Evolutionary conservation across 1,140 invertebrate genomes (phyloP).

Genomic region (Muscidifurax raptorellus): DNA sequence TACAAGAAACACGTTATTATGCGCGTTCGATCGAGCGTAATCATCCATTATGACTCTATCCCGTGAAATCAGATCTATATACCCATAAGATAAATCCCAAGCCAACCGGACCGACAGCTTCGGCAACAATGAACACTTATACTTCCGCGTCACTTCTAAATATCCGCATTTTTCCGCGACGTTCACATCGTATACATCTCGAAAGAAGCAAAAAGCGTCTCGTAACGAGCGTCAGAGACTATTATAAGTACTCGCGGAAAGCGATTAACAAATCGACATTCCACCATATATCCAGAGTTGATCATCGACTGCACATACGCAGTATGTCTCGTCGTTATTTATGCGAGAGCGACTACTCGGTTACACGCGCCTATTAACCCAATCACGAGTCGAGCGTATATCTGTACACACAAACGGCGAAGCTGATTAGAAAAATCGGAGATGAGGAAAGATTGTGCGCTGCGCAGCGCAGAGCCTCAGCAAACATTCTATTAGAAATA

Average conservation of each 20-base stretch:
- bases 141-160: too few species aligned
- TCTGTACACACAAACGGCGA: neutral
- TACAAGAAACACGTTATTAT: neutral
- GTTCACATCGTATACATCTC: too few species aligned
- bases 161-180: neutral
- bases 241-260: neutral
- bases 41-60: neutral
- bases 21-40: neutral
- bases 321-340: constrained; percentile 30
- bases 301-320: constrained; percentile 11
- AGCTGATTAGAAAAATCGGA: neutral
- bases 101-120: too few species aligned
- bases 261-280: constrained; percentile 2
- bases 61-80: neutral
- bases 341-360: constrained; percentile 54
- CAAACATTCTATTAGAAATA: constrained; percentile 4
- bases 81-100: too few species aligned
- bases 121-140: too few species aligned
- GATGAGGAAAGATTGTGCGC: neutral
- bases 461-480: neutral
- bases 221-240: too few species aligned
- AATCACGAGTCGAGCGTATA: constrained; percentile 51
- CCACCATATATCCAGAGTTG: neutral
- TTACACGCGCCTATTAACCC: constrained; percentile 65
- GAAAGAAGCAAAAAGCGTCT: too few species aligned